Evolutionary conservation across 2,797 vertebrate species (phyloP).

Genomic region (Halcyon leucocephala): DNA sequence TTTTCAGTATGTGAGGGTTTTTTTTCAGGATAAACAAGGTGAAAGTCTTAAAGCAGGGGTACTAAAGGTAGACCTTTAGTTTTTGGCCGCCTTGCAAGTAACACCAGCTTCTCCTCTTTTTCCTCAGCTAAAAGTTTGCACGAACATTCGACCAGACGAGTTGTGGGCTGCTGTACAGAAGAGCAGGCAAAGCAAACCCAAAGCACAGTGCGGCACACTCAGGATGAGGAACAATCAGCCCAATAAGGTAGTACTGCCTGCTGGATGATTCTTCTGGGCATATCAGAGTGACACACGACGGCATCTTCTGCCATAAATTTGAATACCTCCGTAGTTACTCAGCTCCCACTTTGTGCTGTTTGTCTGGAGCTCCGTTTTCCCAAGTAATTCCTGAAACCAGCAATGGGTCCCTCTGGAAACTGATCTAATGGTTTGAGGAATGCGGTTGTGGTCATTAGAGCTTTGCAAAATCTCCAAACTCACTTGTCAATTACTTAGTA

Average conservation of each 20-base stretch:
- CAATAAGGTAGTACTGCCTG: not conserved
- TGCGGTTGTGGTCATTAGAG: conserved; percentile 74
- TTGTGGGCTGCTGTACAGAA: not conserved
- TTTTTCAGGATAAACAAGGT: not conserved
- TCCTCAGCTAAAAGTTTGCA: not conserved
- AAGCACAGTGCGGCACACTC: not conserved
- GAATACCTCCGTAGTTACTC: not conserved
- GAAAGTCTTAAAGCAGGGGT: not conserved
- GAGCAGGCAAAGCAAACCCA: not conserved
- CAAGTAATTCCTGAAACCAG: conserved; percentile 76
- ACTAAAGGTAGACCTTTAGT: no score
- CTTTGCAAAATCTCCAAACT: conserved; percentile 69
- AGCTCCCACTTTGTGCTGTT: not conserved
- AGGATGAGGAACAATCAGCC: not conserved
- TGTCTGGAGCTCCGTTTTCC: conserved; percentile 80
- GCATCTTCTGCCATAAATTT: not conserved
- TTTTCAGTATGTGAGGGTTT: fast-evolving
- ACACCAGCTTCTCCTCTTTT: not conserved
- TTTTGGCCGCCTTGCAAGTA: not conserved
- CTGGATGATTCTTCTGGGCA: not conserved
- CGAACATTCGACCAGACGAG: fast-evolving
- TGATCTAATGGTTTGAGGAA: conserved; percentile 82
- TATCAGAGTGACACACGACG: not conserved
- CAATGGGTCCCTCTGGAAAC: conserved; percentile 76
- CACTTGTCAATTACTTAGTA: conserved; percentile 40